Base-by-base conservation (phyloP, 1,140 invertebrate genomes). In the Caenorhabditis tropicalis region DNA sequence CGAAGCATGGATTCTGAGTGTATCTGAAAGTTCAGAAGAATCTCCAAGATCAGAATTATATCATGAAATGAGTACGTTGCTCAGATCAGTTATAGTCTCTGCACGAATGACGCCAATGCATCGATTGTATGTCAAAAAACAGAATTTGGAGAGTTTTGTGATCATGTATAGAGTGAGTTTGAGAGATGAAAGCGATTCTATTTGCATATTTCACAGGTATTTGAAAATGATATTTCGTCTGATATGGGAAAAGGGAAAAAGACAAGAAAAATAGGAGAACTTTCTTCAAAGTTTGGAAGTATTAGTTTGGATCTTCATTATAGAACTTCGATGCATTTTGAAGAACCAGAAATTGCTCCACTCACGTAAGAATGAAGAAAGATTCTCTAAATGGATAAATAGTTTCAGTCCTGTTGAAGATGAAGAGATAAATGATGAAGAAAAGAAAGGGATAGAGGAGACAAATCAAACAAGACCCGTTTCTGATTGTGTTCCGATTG, bases 221-320 rank as follows among this genome's bases (percentile, higher is more conserved):
- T 74, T 9, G 65, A 74, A 74, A 74, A 74, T 24, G 65, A 74
- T 46, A 43, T 74, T 27, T 74, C 65, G 24, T 74, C 65, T 1
- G 65, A 74, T 12, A 24, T 74, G 33, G 65, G 65, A 74, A 74
- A 74, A 74, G 65, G 65, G 15, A 74, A 74, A 24, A 74, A 74
- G 19, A 74, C 65, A 1, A 74, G 65, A 43, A 74, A 74, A 15
- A 74, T 74, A 43, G 65, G 65, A 24, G 65, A 74, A 24, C 36
- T 74, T 12, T 15, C 36, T 43, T 74, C 65, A 10, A 74, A 74
- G n/a, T 74, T 74, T 74, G 65, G 65, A 74, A 74, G 15, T 3
- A 74, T 74, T 36, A 74, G 36, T 43, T n/a, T 74, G 9, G 65
- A 74, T 46, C 65, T 74, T 19, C 65, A 74, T 27, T 74, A 74